Percentiles rank a stretch among this genome's conserved stretches.
phyloP scores from a whole-genome alignment of 2,888 invertebrate genomes.

The Entomobrya proxima region DNA sequence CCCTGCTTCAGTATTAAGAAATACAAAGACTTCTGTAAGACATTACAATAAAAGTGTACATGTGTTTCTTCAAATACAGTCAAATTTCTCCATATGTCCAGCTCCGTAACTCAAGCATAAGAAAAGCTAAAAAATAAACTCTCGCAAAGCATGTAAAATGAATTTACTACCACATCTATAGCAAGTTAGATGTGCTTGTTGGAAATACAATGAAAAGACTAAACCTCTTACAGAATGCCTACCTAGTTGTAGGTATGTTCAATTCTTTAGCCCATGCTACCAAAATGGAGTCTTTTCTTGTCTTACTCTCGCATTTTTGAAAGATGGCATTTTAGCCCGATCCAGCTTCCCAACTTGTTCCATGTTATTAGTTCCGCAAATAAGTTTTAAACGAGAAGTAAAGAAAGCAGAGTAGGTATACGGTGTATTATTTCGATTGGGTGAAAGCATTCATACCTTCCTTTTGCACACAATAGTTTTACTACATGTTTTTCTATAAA shows the following conservation, averaged over 20 bases:
- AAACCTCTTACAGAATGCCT: too few relatives aligned
- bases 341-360: slow-evolving; percentile 20
- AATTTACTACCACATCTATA: too few relatives aligned
- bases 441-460: slow-evolving; percentile 44
- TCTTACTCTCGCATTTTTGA: neutral
- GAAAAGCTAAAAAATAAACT: neutral
- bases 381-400: slow-evolving; percentile 12
- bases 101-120: neutral
- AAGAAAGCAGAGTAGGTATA: slow-evolving; percentile 19
- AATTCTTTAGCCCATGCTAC: neutral
- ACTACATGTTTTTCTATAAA: neutral
- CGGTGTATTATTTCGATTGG: slow-evolving; percentile 46
- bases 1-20: neutral
- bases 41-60: neutral
- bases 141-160: neutral
- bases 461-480: neutral
- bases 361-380: slow-evolving; percentile 48
- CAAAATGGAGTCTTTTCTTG: neutral
- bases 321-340: neutral
- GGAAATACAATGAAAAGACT: too few relatives aligned
- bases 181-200: too few relatives aligned
- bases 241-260: too few relatives aligned
- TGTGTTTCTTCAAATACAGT: neutral
- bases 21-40: neutral
- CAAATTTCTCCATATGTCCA: neutral